These are phyloP conservation scores for Ostrea edulis DNA, from an alignment of 1,140 invertebrate species.

Conservation along the genomic window DNA sequence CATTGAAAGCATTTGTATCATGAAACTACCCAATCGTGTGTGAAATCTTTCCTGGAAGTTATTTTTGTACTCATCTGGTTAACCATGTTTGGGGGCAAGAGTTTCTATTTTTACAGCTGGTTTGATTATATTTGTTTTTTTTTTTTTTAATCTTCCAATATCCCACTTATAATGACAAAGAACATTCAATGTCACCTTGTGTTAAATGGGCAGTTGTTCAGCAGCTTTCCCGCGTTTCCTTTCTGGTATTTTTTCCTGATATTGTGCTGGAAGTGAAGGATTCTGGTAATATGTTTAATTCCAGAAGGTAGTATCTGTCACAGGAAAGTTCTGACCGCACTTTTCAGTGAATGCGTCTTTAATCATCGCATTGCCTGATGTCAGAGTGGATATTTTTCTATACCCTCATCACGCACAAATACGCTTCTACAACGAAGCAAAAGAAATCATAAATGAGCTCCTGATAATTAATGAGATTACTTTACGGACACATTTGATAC, in stretches of 20 bases:
- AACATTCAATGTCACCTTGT: background rate
- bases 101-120: background rate
- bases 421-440: background rate
- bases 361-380: constrained; percentile 15
- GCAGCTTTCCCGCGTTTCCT: background rate
- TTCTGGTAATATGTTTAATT: background rate
- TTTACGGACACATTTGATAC: too few species aligned
- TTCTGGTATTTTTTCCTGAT: background rate
- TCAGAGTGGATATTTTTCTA: background rate
- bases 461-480: too few species aligned
- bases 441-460: too few species aligned
- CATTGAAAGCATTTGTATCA: background rate
- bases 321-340: background rate
- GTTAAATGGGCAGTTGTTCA: background rate
- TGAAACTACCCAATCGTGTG: background rate
- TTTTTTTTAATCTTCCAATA: background rate
- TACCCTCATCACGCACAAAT: background rate
- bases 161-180: background rate
- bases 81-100: background rate
- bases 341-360: background rate
- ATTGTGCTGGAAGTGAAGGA: background rate
- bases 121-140: background rate
- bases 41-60: background rate
- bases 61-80: constrained; percentile 2
- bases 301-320: constrained; percentile 11